These are phyloP conservation scores for Elgaria multicarinata DNA, from an alignment of 2,113 vertebrate species.

Conservation along the genomic window DNA sequence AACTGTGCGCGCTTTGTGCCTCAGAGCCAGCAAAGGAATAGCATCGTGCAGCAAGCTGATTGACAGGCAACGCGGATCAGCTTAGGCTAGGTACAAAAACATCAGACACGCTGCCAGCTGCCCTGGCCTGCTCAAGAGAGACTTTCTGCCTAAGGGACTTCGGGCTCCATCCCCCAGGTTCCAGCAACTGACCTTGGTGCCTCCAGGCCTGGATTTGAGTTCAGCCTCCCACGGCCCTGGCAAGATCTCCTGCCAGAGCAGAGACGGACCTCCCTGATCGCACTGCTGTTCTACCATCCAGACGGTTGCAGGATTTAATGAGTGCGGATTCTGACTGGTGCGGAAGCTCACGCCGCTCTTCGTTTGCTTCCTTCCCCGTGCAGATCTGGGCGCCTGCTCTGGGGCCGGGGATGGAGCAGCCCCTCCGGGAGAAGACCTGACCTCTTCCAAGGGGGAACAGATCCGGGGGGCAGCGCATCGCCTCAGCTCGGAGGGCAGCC, in stretches of 20 bases:
- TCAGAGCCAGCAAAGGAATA: no score
- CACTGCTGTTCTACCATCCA: no score
- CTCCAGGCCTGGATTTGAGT: background rate
- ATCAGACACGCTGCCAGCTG: no score
- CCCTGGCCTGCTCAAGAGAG: no score
- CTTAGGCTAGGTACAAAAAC: no score
- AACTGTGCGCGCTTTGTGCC: no score
- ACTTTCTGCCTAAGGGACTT: background rate
- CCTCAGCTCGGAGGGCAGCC: conserved; percentile 47
- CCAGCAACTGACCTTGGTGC: background rate
- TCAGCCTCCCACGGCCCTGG: no score
- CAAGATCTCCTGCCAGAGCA: background rate
- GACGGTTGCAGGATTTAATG: background rate
- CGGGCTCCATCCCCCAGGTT: background rate
- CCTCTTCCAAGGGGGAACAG: conserved; percentile 67
- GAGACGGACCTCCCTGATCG: no score
- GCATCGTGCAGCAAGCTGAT: no score
- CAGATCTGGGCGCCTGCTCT: conserved; percentile 28
- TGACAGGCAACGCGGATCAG: no score
- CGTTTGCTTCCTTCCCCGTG: background rate
- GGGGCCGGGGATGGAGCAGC: background rate
- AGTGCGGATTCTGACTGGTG: rapidly evolving
- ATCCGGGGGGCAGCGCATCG: conserved; percentile 73
- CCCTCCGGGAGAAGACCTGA: background rate
- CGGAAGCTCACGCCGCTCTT: background rate